These are phyloP conservation scores for Percopsis transmontana DNA, from an alignment of 2,113 vertebrate species.

Conservation along the genomic window DNA sequence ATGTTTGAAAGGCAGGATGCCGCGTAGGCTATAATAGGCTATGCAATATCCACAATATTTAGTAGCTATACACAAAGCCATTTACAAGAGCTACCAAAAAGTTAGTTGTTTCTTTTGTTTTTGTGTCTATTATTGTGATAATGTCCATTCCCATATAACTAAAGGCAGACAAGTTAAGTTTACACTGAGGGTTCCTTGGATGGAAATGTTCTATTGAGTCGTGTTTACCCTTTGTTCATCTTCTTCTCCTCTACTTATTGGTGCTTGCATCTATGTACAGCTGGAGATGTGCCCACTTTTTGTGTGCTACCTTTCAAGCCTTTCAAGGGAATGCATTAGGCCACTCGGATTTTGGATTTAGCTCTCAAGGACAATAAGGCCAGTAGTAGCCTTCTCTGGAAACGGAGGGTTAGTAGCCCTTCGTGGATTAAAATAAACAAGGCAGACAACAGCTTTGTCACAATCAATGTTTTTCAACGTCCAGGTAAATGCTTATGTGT, in stretches of 20 bases:
- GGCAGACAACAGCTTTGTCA: neutral
- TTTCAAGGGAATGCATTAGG: no score
- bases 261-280: no score
- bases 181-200: no score
- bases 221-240: no score
- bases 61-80: constrained; percentile 36
- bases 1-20: constrained; percentile 25
- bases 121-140: constrained; percentile 14
- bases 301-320: no score
- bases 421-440: neutral
- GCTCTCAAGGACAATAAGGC: no score
- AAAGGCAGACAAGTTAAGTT: neutral
- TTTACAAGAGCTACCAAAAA: constrained; percentile 40
- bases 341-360: no score
- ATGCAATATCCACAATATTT: constrained; percentile 38
- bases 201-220: no score
- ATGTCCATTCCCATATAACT: constrained; percentile 9
- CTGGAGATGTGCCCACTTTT: no score
- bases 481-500: neutral
- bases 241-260: no score
- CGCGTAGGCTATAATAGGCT: neutral
- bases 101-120: constrained; percentile 33
- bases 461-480: neutral
- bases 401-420: no score
- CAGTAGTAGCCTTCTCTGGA: no score